Base-by-base conservation (phyloP, 2,113 vertebrate genomes). In the Etheostoma spectabile region DNA sequence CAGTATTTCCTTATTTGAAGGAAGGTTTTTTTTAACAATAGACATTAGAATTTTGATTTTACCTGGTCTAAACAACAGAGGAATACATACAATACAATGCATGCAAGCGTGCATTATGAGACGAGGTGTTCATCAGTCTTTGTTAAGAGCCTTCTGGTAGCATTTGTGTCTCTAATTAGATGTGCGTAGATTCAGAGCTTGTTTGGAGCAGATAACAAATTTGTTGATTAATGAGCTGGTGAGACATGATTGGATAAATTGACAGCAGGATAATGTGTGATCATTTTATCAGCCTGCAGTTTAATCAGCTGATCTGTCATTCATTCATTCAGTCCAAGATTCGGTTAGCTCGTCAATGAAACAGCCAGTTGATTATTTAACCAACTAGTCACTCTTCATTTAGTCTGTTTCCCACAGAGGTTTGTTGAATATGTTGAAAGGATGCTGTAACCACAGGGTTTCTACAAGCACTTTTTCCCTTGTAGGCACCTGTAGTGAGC, bases 131-230 rank as follows among this genome's bases (percentile, higher is more conserved):
- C 77, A 91, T 91, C 90, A 89, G 82, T 90, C 86, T 84, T 78
- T 65, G 75, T 82, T 85, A 80, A 53, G 82, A 88, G 68, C 38
- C 80, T 65, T 88, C 78, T 67, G 83, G 81, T 79, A 83, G 83
- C 65, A 79, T 88, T 89, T 86, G 79, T 78, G 66, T 53, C 74
- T 71, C 75, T 87, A 83, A 91, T 93, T 88, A 83, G 80, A 87
- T 70, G 70, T 51, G 66, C 10, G 70, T 61, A 73, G 77, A 84
- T 85, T 81, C 64, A 7, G 83, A 80, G 75, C 52, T 52, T 82
- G 80, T 88, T 89, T 87, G 79, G 24, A 80, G 86, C 88, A 46
- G 82, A 78, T 68, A 77, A 84, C 80, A 81, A 91, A 91, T 85
- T 51, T 72, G 79, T 24, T 74, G 72, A 88, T 85, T 90, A 82